A percentile compares a stretch with the other conserved stretches of the same genome.
phyloP scores from a whole-genome alignment of 2,113 vertebrate species.

The Narcine bancroftii region DNA sequence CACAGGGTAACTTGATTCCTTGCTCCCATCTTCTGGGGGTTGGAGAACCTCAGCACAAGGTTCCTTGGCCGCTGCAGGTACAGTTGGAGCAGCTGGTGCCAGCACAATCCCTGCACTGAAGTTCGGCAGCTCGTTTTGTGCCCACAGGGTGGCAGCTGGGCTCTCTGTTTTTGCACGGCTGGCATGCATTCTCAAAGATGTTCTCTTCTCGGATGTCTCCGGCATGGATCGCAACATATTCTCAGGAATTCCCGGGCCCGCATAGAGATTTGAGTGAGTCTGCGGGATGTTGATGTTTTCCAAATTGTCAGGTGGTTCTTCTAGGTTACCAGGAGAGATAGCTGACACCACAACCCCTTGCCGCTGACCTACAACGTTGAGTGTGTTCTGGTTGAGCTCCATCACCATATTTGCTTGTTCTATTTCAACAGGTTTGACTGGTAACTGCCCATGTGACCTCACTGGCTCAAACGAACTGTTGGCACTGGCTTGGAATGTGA shows the following conservation, averaged over 20 bases:
- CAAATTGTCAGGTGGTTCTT: conserved; percentile 91
- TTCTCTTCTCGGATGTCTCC: conserved; percentile 53
- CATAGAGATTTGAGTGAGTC: conserved; percentile 46
- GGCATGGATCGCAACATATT: conserved; percentile 45
- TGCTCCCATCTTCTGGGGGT: conserved; percentile 66
- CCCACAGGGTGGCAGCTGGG: conserved; percentile 90
- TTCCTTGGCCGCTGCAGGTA: conserved; percentile 64
- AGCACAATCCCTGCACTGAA: conserved; percentile 77
- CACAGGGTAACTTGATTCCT: conserved; percentile 39
- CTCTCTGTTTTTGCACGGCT: conserved; percentile 76
- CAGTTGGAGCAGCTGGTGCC: conserved; percentile 78
- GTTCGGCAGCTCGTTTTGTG: conserved; percentile 74
- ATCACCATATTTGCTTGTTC: conserved; percentile 78
- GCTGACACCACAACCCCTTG: conserved; percentile 40
- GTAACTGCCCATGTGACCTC: conserved; percentile 66
- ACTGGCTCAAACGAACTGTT: conserved; percentile 96
- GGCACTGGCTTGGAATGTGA: conserved; percentile 84
- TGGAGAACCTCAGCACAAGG: conserved; percentile 71
- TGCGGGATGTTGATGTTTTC: conserved; percentile 70
- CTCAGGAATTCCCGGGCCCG: conserved; percentile 41
- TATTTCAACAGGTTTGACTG: conserved; percentile 69
- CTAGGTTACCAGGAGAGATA: conserved; percentile 72
- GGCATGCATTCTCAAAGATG: conserved; percentile 67
- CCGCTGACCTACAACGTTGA: conserved; percentile 41
- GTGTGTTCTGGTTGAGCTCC: conserved; percentile 54